phyloP scores from a whole-genome alignment of 1,140 invertebrate species.

The Conopomorpha cramerella region DNA sequence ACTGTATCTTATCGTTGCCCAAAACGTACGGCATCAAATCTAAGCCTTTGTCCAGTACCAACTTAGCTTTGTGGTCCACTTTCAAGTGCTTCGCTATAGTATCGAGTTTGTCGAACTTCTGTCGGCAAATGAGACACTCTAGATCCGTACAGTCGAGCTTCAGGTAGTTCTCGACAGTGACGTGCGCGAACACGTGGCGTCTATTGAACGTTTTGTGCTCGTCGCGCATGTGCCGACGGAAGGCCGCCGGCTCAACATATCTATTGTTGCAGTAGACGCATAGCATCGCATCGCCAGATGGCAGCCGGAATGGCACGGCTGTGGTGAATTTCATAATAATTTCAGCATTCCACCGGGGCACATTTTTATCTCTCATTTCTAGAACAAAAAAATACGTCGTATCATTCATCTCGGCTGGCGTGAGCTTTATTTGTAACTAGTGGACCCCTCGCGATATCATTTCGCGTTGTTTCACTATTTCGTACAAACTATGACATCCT shows the following conservation, averaged over 20 bases:
- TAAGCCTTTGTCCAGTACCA: slow-evolving; percentile 12
- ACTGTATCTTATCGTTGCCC: slow-evolving; percentile 22
- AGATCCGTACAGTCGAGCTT: slow-evolving; percentile 34
- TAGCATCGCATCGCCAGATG: slow-evolving; percentile 28
- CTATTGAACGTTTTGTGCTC: slow-evolving; percentile 22
- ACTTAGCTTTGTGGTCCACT: slow-evolving; percentile 17
- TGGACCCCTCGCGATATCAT: too few relatives aligned
- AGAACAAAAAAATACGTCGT: slow-evolving; percentile 54
- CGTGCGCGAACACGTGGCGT: slow-evolving; percentile 24
- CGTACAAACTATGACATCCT: too few relatives aligned
- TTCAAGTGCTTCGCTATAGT: slow-evolving; percentile 24
- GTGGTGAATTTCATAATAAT: slow-evolving; percentile 32
- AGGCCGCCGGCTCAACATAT: slow-evolving; percentile 20
- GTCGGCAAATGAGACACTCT: slow-evolving; percentile 21
- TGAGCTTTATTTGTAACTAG: too few relatives aligned
- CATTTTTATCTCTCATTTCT: slow-evolving; percentile 27
- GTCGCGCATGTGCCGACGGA: slow-evolving; percentile 26
- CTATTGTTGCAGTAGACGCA: slow-evolving; percentile 37
- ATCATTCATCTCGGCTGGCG: too few relatives aligned
- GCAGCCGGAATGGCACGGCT: slow-evolving; percentile 37
- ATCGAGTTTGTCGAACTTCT: slow-evolving; percentile 16
- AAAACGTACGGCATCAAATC: slow-evolving; percentile 30
- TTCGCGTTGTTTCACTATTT: too few relatives aligned
- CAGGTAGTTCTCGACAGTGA: slow-evolving; percentile 23
- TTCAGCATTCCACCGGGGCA: slow-evolving; percentile 40